A percentile compares a stretch with the other conserved stretches of the same genome.
phyloP scores from a whole-genome alignment of 1,140 invertebrate species.

The Drepana arcuata region DNA sequence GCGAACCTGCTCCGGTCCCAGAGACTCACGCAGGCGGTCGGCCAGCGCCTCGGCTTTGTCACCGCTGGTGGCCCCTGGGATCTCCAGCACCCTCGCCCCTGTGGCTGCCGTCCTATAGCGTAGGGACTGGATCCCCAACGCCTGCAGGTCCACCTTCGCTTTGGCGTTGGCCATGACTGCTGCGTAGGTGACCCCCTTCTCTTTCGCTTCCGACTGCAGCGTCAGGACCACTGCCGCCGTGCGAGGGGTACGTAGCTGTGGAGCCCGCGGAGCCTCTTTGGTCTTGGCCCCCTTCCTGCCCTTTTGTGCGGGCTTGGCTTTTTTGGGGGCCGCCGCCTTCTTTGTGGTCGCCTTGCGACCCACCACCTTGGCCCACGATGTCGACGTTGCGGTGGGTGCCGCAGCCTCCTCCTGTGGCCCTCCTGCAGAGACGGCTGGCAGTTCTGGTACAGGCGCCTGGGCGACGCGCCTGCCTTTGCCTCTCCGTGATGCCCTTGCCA shows the following conservation, averaged over 20 bases:
- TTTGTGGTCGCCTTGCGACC: no score
- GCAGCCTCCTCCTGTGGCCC: no score
- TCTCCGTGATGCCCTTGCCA: no score
- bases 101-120: neutral
- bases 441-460: no score
- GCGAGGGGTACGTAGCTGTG: neutral
- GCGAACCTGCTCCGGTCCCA: neutral
- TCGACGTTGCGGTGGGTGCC: no score
- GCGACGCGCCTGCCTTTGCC: no score
- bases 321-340: no score
- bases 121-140: slow-evolving; percentile 1
- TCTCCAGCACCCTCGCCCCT: slow-evolving; percentile 1
- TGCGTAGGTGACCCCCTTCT: slow-evolving; percentile 1
- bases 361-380: no score
- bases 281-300: neutral
- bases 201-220: no score
- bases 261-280: neutral
- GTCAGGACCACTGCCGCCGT: no score
- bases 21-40: neutral
- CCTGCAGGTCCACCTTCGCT: neutral
- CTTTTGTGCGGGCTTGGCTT: no score
- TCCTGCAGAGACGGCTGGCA: no score
- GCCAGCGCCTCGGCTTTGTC: slow-evolving; percentile 1
- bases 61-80: neutral
- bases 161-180: neutral